These are phyloP conservation scores for Sturmia bella DNA, from an alignment of 2,888 invertebrate genomes.

Conservation along the genomic window DNA sequence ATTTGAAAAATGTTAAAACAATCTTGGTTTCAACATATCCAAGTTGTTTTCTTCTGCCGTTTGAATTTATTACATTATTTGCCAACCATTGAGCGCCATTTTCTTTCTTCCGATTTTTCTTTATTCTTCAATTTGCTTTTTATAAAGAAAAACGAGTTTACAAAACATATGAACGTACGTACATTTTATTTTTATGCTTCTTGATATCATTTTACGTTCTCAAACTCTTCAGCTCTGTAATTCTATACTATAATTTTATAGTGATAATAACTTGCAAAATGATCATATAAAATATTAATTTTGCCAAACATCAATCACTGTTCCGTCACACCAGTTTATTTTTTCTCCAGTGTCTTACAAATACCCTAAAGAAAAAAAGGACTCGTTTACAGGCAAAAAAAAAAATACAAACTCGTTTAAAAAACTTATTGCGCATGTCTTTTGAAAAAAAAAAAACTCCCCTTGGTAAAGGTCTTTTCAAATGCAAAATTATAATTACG, in stretches of 20 bases:
- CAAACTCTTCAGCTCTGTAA: conserved; percentile 1
- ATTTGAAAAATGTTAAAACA: too few relatives aligned
- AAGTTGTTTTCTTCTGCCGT: too few relatives aligned
- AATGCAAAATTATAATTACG: conserved; percentile 65
- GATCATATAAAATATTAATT: conserved; percentile 36
- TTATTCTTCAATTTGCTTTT: too few relatives aligned
- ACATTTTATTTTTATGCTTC: too few relatives aligned
- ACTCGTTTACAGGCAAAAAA: conserved; percentile 8
- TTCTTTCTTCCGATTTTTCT: too few relatives aligned
- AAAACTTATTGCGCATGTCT: conserved; percentile 67
- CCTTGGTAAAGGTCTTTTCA: conserved; percentile 24
- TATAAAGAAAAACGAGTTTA: too few relatives aligned
- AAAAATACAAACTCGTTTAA: background rate
- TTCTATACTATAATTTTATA: conserved; percentile 35
- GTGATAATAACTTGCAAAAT: conserved; percentile 52
- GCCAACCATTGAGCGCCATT: too few relatives aligned
- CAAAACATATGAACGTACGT: too few relatives aligned
- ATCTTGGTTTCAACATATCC: too few relatives aligned
- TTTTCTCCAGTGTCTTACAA: background rate
- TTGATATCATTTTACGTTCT: too few relatives aligned
- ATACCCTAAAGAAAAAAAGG: background rate
- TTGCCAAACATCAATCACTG: conserved; percentile 48
- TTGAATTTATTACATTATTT: too few relatives aligned
- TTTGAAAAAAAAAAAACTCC: conserved; percentile 36
- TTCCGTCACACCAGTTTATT: conserved; percentile 4